Evolutionary conservation across 1,140 invertebrate genomes (phyloP), one percentile per base, ranked within the genome.

Genomic region (Zaprionus lachaisei): DNA sequence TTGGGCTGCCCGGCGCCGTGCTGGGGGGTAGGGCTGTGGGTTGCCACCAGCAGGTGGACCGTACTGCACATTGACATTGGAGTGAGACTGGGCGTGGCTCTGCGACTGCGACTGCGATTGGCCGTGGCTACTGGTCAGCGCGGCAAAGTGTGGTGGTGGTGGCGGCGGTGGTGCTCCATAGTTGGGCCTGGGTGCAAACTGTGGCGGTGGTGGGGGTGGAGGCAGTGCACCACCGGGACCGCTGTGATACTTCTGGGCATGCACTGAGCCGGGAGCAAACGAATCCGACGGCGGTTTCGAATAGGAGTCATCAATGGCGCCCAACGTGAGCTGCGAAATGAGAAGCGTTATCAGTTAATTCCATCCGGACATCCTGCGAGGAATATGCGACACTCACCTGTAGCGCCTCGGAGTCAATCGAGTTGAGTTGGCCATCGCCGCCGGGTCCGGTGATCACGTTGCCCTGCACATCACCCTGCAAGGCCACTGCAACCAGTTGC

Each of bases 1-100:
- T 93, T 94, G 2, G 95, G 95, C 47, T 93, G 92, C 12, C 90
- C 89, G 14, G 86, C 93, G 15, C 93, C 93, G n/a, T 79, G 80
- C 24, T 77, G 76, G 12, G 83, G 83, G 69, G 28, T 82, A 81
- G 0, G 73, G 68, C 17, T 69, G 75, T 0, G 79, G 65, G 57
- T 91, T 93, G 0, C 85, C 81, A 7, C 93, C 93, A 31, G 93
- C 93, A 34, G 93, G 92, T 4, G 93, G 91, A 0, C 94, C 89
- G 28, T 92, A 92, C 49, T 89, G 81, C 5, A 92, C 67, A 38
- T 90, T 85, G 3, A 86, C 55, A 47, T 87, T 83, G 15, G 79
- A 73, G 2, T 75, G 71, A 0, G 65, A 66, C 0, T 81, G 78
- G 2, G 82, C 74, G 12, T 67, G 60, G 0, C 64, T 37, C 14